Conservation (phyloP, 1,140 invertebrate species). For the Pseudomyrmex cubaensis region DNA sequence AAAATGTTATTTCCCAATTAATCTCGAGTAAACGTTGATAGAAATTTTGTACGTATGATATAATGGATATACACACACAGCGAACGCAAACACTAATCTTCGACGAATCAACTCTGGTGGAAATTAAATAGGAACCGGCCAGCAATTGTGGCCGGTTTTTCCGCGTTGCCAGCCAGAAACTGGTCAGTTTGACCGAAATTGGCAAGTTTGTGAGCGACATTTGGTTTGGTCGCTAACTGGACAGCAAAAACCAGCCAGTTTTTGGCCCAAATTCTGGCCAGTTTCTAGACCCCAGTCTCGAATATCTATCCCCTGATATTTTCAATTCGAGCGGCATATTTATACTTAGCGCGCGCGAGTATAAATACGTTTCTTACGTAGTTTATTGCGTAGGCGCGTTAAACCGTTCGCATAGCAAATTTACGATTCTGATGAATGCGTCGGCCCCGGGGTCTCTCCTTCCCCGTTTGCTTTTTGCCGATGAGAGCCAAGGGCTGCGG, state of each 20-base stretch:
- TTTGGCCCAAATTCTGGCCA: too few species aligned
- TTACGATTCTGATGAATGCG: constrained; percentile 48
- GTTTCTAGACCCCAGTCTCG: too few species aligned
- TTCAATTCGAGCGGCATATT: constrained; percentile 3
- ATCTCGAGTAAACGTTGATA: not conserved
- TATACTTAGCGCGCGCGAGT: constrained; percentile 15
- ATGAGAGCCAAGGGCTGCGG: constrained; percentile 24
- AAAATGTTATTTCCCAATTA: constrained; percentile 28
- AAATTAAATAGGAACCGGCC: not conserved
- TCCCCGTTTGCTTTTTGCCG: not conserved
- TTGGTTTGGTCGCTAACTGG: too few species aligned
- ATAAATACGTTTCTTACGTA: constrained; percentile 30
- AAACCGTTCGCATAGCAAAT: constrained; percentile 36
- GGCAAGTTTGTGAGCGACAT: too few species aligned
- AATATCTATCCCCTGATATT: not conserved
- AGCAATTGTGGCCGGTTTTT: not conserved
- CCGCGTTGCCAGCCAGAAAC: too few species aligned
- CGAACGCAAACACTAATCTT: too few species aligned
- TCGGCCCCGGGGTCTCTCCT: not conserved
- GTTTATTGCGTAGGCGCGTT: constrained; percentile 16
- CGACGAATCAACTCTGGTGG: not conserved
- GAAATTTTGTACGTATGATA: not conserved
- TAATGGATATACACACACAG: not conserved
- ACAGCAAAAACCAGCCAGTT: too few species aligned
- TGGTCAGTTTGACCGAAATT: too few species aligned